These are phyloP conservation scores for Iguana delicatissima DNA, from an alignment of 2,797 vertebrate species.

Conservation along the genomic window DNA sequence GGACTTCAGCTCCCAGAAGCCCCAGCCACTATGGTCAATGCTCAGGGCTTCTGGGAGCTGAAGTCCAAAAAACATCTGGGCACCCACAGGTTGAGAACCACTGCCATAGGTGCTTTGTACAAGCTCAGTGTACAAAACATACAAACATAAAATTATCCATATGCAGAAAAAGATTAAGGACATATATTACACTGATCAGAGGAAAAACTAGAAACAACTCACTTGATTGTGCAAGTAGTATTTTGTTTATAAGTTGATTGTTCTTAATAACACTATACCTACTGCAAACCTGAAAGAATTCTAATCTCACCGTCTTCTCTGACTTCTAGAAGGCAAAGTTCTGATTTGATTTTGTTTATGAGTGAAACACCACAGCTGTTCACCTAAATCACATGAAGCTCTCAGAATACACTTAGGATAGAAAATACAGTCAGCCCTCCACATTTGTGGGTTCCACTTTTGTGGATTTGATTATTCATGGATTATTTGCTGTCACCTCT, in stretches of 20 bases:
- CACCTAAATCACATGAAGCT: slow-evolving; percentile 12
- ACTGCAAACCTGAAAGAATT: slow-evolving; percentile 10
- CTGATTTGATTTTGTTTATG: neutral
- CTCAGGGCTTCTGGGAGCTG: no score
- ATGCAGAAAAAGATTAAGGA: slow-evolving; percentile 37
- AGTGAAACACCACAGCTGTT: slow-evolving; percentile 12
- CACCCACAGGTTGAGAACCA: no score
- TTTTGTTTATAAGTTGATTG: neutral
- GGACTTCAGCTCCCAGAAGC: no score
- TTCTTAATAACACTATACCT: slow-evolving; percentile 14
- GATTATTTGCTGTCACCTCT: no score
- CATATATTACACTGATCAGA: slow-evolving; percentile 25
- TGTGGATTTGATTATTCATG: no score
- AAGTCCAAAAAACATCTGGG: no score
- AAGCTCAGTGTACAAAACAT: slow-evolving; percentile 1
- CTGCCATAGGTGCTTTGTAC: neutral
- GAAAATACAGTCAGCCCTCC: neutral
- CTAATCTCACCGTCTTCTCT: neutral
- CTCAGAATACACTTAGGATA: slow-evolving; percentile 28
- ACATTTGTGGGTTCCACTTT: no score
- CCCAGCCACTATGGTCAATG: no score
- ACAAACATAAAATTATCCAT: slow-evolving; percentile 1
- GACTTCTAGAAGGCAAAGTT: slow-evolving; percentile 38
- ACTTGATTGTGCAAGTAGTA: slow-evolving; percentile 30
- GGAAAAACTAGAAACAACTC: slow-evolving; percentile 11